Evolutionary conservation across 2,797 vertebrate species (phyloP).

Genomic region (Diplodus sargus): DNA sequence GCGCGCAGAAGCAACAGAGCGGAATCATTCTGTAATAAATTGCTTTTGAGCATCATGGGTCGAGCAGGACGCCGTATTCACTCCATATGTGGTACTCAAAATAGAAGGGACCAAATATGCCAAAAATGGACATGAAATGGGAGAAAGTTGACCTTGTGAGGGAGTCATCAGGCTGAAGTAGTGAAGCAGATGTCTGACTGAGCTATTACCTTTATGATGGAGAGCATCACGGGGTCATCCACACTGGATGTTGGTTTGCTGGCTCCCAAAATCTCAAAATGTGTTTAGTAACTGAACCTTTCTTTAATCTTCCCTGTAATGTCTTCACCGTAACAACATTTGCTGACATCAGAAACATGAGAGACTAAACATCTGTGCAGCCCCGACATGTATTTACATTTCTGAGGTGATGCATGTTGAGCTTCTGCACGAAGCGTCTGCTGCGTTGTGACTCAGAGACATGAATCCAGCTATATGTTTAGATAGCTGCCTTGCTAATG

Average conservation of each 20-base stretch:
- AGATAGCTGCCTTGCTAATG: neutral
- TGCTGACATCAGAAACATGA: neutral
- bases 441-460: neutral
- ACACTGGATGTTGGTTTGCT: too few relatives aligned
- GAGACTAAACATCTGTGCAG: neutral
- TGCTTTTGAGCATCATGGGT: neutral
- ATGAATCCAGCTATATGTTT: conserved; percentile 14
- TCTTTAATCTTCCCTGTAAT: neutral
- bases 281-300: neutral
- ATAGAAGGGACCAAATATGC: neutral
- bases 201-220: too few relatives aligned
- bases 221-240: neutral
- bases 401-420: conserved; percentile 20
- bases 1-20: too few relatives aligned
- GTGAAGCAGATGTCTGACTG: neutral
- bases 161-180: neutral
- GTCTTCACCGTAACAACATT: neutral
- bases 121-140: neutral
- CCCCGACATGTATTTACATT: conserved; percentile 10
- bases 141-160: neutral
- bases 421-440: neutral
- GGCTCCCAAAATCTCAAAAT: neutral
- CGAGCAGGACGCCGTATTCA: neutral
- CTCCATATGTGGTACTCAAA: neutral
- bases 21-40: neutral